Base-by-base conservation (phyloP, 2,888 invertebrate species). In the Dryococelus australis region DNA sequence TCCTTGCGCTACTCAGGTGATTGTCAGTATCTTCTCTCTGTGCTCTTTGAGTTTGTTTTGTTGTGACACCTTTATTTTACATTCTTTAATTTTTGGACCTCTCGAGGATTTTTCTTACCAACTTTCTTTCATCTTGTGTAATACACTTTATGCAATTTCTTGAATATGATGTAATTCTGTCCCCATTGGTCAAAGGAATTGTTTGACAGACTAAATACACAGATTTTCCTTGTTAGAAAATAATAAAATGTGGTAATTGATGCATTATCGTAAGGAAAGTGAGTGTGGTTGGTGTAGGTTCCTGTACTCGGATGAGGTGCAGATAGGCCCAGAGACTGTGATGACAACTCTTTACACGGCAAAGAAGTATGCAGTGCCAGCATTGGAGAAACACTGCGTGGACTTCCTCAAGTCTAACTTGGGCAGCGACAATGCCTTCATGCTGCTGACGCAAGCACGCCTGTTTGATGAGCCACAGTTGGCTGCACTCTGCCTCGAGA, bases 271-370 rank as follows among this genome's bases (percentile, higher is more conserved):
- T 47, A 47, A 2, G 16, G 47, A 35, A 47, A 47, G 65, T 65
- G 65, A 20, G 65, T 65, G n/a, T 2, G 0, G n/a, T 20, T 47
- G 47, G 16, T 47, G 47, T 47, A 91, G 91, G 91, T 96, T 95
- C 92, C 92, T 96, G 87, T 97, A 97, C 91, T 96, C 97, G 0
- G 97, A 97, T 92, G 96, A 97, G 91, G 96, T 97, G 20, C 94
- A 95, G 88, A 97, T 97, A 90, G 97, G 96, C 13, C 96, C 97
- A 0, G 97, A 97, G 91, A 96, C 96, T 91, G 97, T 97, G 2
- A 97, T 97, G 97, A 96, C 97, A 0, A 97, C 97, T 0, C 92
- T 97, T 86, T 97, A 97, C 90, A 96, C 97, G 0, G 97, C 97
- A 10, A 97, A 97, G 91, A 97, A 97, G 90, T 97, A 97, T 93